Base-by-base conservation (phyloP, 2,888 invertebrate genomes). In the Heteromyza rotundicornis region DNA sequence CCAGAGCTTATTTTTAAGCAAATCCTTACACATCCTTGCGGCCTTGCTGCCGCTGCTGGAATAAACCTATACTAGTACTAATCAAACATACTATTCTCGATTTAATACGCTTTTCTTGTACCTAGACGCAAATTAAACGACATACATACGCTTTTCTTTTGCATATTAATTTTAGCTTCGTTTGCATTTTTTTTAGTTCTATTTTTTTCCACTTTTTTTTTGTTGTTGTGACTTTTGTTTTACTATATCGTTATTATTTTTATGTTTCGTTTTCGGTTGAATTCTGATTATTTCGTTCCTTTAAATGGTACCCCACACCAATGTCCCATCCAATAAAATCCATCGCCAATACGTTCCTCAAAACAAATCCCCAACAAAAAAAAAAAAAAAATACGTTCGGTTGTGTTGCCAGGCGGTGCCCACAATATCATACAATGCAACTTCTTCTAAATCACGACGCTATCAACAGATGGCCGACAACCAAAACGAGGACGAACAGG, bases 401-500 rank as follows among this genome's bases (percentile, higher is more conserved):
- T 81, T 82, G 82, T 80, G 80, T 80, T 81, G 80, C 78, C 78
- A 83, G 83, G 79, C 90, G 89, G 90, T 89, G 86, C 86, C 87
- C 84, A 85, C 86, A 85, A 74, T 80, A 70, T 72, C 80, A 69
- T 77, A 74, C 73, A 72, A 73, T 72, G 63, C 73, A 62, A 67
- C 65, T 63, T 68, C 77, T 66, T 72, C 75, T 70, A 78, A 81
- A 80, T 77, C 89, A 76, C 79, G 80, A 72, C 81, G 82, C 78
- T 83, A 82, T 80, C 80, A 79, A 87, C 95, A 96, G 93, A 95
- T 96, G 94, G 95, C 96, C 86, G 97, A 97, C 86, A 94, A 95
- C 83, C 92, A 92, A 84, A 91, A 94, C 81, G 96, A 96, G 86
- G 94, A 96, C 87, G 94, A 97, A 85, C 95, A 95, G 86, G 93